These are phyloP conservation scores for Borostomias antarcticus DNA, from an alignment of 2,797 vertebrate genomes.

Conservation along the genomic window DNA sequence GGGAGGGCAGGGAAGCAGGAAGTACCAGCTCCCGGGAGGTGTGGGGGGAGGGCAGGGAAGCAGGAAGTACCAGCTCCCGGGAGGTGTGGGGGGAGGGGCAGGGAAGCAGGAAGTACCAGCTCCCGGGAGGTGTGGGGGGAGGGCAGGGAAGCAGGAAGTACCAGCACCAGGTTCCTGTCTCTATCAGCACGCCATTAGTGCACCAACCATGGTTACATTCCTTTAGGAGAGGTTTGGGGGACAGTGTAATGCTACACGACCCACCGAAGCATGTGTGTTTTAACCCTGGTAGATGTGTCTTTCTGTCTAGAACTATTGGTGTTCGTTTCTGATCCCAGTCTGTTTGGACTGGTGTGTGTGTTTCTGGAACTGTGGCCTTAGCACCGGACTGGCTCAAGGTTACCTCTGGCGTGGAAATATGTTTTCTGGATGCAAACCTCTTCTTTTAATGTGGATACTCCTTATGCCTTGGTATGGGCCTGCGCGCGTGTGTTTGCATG, in stretches of 20 bases:
- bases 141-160: too few species aligned
- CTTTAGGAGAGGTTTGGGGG: too few species aligned
- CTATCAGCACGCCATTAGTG: conserved; percentile 74
- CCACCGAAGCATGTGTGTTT: too few species aligned
- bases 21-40: conserved; percentile 71
- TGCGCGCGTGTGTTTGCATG: conserved; percentile 24
- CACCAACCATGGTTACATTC: too few species aligned
- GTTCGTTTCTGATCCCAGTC: not conserved
- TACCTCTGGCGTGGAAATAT: conserved; percentile 48
- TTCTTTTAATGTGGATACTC: conserved; percentile 47
- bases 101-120: conserved; percentile 71
- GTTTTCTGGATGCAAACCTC: conserved; percentile 43
- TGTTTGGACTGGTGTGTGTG: not conserved
- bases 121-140: conserved; percentile 78
- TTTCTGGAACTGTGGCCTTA: not conserved
- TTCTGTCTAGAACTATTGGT: not conserved
- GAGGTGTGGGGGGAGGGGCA: conserved; percentile 80
- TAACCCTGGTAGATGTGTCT: not conserved
- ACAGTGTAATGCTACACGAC: too few species aligned
- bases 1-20: conserved; percentile 74
- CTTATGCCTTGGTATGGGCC: conserved; percentile 24
- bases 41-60: conserved; percentile 78
- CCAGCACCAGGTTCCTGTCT: conserved; percentile 68
- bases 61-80: conserved; percentile 67
- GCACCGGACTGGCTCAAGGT: conserved; percentile 51